Evolutionary conservation across 2,113 vertebrate genomes (phyloP).

Genomic region (Actinemys pallida): DNA sequence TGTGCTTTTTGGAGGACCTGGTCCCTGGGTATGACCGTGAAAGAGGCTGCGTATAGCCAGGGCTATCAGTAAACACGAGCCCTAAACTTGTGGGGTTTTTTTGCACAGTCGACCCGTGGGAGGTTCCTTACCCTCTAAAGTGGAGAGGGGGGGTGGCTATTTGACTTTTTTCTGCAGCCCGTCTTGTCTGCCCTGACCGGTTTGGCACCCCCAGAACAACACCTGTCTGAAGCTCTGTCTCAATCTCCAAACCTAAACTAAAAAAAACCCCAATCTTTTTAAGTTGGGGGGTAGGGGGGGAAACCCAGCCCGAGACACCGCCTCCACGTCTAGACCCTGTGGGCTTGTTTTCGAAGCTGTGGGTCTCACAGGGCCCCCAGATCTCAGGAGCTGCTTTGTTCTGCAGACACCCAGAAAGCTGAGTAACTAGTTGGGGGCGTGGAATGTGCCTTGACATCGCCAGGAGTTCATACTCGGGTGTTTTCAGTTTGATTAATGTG

Average conservation of each 20-base stretch:
- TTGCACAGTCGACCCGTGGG: neutral
- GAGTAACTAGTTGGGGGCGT: neutral
- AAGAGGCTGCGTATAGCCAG: neutral
- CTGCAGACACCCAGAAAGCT: neutral
- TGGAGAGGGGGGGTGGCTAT: neutral
- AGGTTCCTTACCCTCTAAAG: neutral
- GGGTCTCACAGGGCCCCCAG: neutral
- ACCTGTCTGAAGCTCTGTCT: neutral
- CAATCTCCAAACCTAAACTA: neutral
- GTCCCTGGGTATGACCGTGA: neutral
- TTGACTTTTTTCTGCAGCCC: neutral
- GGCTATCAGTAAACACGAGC: neutral
- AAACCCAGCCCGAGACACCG: neutral
- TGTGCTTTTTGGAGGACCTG: neutral
- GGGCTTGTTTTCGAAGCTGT: neutral
- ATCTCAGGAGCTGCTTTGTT: neutral
- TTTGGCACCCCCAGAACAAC: neutral
- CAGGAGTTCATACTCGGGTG: neutral
- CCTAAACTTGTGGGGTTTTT: neutral
- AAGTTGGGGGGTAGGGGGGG: neutral
- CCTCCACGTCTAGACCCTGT: neutral
- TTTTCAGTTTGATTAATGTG: constrained; percentile 22
- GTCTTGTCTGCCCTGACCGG: neutral
- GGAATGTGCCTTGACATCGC: neutral
- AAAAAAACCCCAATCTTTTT: neutral